Evolutionary conservation across 2,888 invertebrate species (phyloP), one percentile per base, ranked within the genome.

Genomic region (Sialis lutaria): DNA sequence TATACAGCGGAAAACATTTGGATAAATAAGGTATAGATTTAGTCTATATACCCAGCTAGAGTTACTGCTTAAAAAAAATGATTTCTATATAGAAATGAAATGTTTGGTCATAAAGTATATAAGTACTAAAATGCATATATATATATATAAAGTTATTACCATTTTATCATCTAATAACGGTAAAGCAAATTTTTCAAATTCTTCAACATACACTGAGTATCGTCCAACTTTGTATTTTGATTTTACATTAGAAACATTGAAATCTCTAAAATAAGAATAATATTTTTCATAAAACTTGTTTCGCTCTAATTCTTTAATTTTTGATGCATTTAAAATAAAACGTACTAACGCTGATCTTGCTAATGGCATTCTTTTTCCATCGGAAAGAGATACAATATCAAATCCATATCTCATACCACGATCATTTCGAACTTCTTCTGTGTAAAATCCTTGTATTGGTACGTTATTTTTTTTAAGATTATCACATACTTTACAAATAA

Each of bases 161-260:
- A 52, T 51, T 33, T 13, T 33, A 33, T 43, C 33, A 43, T 59
- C 52, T 40, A 73, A 54, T 5, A 68, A 42, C 9, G 76, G 73
- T 40, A 79, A 50, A 1, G 69, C 71, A 4, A 70, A 51, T n/a
- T 61, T 55, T 61, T 81, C 80, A 60, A 81, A 79, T 5, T 74
- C 67, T 31, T 67, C 56, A 3, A 74, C 53, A 53, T 73, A 68
- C 1, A 82, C 78, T 8, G 61, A 61, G 57, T 81, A 82, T 55
- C 73, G 72, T 8, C 81, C 81, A n/a, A 81, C 70, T 56, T 57
- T 64, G 48, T 55, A 53, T 53, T 63, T 65, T 4, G 63, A 55
- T 13, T 43, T 9, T 43, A 54, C 47, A 22, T 46, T 49, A 10
- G 53, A 43, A 44, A 43, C 13, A 12, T 13, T 13, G 13, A n/a